A percentile compares a stretch with the other conserved stretches of the same genome.
These are phyloP conservation scores for Pimephales promelas DNA, from an alignment of 2,113 vertebrate species.

Conservation along the genomic window DNA sequence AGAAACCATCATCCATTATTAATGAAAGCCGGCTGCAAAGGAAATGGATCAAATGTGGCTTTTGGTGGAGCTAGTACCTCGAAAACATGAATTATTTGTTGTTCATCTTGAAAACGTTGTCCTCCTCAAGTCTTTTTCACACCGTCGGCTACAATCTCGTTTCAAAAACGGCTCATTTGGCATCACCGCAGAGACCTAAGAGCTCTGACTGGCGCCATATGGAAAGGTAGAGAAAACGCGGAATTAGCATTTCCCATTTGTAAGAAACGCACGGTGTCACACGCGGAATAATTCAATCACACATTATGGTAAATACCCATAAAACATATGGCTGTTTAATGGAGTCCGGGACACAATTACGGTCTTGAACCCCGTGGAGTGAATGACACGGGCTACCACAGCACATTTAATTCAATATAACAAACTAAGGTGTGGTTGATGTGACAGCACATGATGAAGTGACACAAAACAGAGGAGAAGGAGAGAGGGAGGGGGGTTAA, in stretches of 20 bases:
- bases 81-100: conserved; percentile 65
- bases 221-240: conserved; percentile 56
- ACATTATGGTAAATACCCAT: conserved; percentile 42
- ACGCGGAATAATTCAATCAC: conserved; percentile 26
- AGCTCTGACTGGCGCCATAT: conserved; percentile 14
- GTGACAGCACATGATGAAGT: conserved; percentile 69
- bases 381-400: conserved; percentile 57
- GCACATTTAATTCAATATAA: conserved; percentile 74
- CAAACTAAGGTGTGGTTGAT: conserved; percentile 63
- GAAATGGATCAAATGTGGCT: conserved; percentile 78
- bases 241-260: conserved; percentile 29
- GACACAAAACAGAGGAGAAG: conserved; percentile 63
- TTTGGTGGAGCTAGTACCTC: conserved; percentile 66
- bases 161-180: conserved; percentile 14
- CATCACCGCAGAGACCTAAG: neutral
- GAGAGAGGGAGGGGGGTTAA: conserved; percentile 32
- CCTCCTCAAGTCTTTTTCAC: conserved; percentile 6
- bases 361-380: neutral
- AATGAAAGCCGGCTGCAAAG: conserved; percentile 71
- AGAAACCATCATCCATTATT: conserved; percentile 77
- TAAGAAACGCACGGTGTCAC: neutral
- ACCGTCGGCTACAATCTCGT: neutral
- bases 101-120: conserved; percentile 38
- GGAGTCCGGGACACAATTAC: conserved; percentile 26
- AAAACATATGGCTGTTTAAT: conserved; percentile 54